Evolutionary conservation across 2,888 invertebrate species (phyloP).

Genomic region (Thera britannica): DNA sequence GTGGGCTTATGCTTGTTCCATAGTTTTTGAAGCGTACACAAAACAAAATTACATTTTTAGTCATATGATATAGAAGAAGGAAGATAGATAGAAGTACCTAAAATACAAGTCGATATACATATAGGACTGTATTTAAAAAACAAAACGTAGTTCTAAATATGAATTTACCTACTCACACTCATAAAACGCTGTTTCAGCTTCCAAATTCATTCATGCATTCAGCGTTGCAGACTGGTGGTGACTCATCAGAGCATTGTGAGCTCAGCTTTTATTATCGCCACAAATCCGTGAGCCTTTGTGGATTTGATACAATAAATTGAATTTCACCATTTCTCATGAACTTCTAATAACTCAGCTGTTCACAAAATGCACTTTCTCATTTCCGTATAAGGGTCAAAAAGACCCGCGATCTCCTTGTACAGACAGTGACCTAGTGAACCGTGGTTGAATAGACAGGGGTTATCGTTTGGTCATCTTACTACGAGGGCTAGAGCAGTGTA

Average conservation of each 20-base stretch:
- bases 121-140: no score
- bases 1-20: no score
- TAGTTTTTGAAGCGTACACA: no score
- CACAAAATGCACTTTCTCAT: conserved; percentile 63
- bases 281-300: conserved; percentile 33
- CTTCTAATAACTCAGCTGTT: conserved; percentile 53
- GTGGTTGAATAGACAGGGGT: conserved; percentile 62
- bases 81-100: no score
- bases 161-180: no score
- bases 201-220: conserved; percentile 1
- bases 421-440: conserved; percentile 69
- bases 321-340: conserved; percentile 40
- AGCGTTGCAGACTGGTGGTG: conserved; percentile 9
- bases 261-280: conserved; percentile 20
- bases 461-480: conserved; percentile 63
- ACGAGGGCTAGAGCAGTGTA: not conserved
- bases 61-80: no score
- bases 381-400: conserved; percentile 63
- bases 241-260: conserved; percentile 24
- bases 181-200: no score
- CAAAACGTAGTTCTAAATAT: no score
- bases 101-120: no score
- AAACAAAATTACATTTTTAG: no score
- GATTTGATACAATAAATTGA: conserved; percentile 40
- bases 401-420: conserved; percentile 63